Percentiles rank a stretch among this genome's conserved stretches.
Evolutionary conservation across 1,140 invertebrate genomes (phyloP).

Genomic region (Kradibia gibbosae): DNA sequence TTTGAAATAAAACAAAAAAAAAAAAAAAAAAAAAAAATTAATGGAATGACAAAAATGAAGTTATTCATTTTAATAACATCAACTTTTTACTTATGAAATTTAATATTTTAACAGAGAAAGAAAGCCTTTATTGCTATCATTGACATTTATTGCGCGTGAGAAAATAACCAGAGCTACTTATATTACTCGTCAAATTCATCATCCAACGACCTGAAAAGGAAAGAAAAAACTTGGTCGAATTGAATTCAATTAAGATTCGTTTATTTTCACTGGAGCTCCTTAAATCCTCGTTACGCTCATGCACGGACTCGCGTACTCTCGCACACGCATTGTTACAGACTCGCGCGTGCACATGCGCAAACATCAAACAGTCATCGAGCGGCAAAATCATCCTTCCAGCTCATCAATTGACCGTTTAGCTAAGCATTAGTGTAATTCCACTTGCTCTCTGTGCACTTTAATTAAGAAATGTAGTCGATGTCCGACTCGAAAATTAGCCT

Average conservation of each 20-base stretch:
- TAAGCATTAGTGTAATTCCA: conserved; percentile 10
- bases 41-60: background rate
- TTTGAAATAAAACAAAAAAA: background rate
- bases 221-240: conserved; percentile 13
- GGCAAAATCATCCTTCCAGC: background rate
- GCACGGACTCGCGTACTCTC: no score
- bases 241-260: conserved; percentile 30
- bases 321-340: no score
- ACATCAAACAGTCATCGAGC: background rate
- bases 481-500: background rate
- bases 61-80: background rate
- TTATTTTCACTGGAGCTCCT: conserved; percentile 24
- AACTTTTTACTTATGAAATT: background rate
- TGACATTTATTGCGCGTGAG: conserved; percentile 25
- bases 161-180: conserved; percentile 24
- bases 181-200: conserved; percentile 34
- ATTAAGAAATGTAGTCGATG: background rate
- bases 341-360: background rate
- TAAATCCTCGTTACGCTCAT: no score
- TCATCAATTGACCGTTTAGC: conserved; percentile 18
- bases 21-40: no score
- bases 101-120: background rate
- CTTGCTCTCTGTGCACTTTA: background rate
- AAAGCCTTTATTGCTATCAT: background rate
- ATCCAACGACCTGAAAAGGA: background rate